These are phyloP conservation scores for Plectrocnemia conspersa DNA, from an alignment of 1,140 invertebrate species.

Conservation along the genomic window DNA sequence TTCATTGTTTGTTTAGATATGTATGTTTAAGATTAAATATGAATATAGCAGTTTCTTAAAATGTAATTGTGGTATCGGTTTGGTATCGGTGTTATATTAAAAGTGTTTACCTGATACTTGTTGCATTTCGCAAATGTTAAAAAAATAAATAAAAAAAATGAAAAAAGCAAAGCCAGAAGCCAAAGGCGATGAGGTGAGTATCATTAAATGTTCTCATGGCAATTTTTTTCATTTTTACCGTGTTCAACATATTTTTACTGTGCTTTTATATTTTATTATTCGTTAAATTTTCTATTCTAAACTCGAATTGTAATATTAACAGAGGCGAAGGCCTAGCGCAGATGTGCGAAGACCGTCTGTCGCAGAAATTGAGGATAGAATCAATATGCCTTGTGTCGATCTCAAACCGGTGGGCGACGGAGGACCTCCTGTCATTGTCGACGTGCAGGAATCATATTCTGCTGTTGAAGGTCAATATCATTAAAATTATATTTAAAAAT, in stretches of 20 bases:
- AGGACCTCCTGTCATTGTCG: constrained; percentile 81
- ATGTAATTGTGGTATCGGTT: too few relatives aligned
- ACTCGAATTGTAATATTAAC: constrained; percentile 37
- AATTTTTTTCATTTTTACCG: neutral
- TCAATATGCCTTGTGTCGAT: constrained; percentile 88
- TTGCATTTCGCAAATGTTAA: too few relatives aligned
- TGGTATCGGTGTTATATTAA: too few relatives aligned
- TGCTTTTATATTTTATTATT: neutral
- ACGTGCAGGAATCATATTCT: constrained; percentile 84
- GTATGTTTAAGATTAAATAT: too few relatives aligned
- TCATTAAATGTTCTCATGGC: too few relatives aligned
- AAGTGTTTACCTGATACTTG: too few relatives aligned
- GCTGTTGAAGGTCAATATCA: constrained; percentile 76
- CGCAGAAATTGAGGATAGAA: constrained; percentile 81
- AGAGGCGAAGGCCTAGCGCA: constrained; percentile 80
- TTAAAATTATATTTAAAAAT: neutral
- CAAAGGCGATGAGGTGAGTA: too few relatives aligned
- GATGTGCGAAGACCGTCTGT: constrained; percentile 81
- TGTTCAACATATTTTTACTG: neutral
- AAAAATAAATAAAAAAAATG: too few relatives aligned
- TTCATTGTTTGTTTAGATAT: too few relatives aligned
- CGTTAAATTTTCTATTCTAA: neutral
- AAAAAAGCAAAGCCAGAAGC: too few relatives aligned
- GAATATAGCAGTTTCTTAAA: too few relatives aligned
- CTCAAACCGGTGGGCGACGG: constrained; percentile 69